Evolutionary conservation across 2,888 invertebrate species (phyloP).

Genomic region (Drosophila dives): DNA sequence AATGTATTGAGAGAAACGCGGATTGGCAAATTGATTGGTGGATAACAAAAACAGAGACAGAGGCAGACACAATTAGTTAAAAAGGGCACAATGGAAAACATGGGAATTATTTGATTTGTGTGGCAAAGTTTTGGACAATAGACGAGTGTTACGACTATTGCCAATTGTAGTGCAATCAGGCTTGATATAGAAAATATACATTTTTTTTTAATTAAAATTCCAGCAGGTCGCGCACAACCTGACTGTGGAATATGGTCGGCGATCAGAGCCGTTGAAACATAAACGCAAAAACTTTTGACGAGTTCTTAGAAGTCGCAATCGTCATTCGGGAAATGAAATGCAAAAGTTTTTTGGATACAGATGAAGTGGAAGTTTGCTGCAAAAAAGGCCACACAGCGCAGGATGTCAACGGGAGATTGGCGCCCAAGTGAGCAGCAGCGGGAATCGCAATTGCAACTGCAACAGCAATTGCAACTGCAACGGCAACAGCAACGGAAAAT

Average conservation of each 20-base stretch:
- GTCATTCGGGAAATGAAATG: conserved; percentile 65
- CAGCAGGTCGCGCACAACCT: conserved; percentile 21
- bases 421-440: conserved; percentile 71
- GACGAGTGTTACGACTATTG: conserved; percentile 16
- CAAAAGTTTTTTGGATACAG: conserved; percentile 58
- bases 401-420: conserved; percentile 77
- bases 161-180: conserved; percentile 5
- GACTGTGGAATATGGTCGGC: conserved; percentile 1
- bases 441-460: conserved; percentile 23
- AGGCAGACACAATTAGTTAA: conserved; percentile 23
- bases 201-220: conserved; percentile 59
- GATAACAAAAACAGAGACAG: background rate
- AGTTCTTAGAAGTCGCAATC: conserved; percentile 50
- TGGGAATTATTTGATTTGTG: conserved; percentile 51
- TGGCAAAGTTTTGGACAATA: conserved; percentile 38
- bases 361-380: conserved; percentile 56
- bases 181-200: conserved; percentile 15
- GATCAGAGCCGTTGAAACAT: conserved; percentile 28
- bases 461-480: conserved; percentile 11
- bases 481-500: conserved; percentile 64
- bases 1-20: conserved; percentile 12
- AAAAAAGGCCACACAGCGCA: conserved; percentile 41
- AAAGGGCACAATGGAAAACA: conserved; percentile 19
- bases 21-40: conserved; percentile 41
- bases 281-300: conserved; percentile 59